Evolutionary conservation across 1,140 invertebrate genomes (phyloP), one percentile per base, ranked within the genome.

Genomic region (Anastatus disparis): DNA sequence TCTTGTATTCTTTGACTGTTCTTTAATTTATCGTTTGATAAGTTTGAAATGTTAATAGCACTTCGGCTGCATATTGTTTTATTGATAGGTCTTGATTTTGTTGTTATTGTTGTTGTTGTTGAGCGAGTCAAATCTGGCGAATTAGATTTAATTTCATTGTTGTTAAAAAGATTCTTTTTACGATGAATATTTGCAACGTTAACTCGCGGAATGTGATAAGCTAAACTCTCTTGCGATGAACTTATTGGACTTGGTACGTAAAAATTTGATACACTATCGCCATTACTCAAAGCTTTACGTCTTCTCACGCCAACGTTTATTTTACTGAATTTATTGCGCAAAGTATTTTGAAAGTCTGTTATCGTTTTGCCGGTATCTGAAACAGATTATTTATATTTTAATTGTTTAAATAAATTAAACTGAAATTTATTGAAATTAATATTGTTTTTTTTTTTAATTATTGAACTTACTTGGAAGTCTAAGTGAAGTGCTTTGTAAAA

Each of bases 251-350:
- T 90, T 31, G 91, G 91, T 17, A 92, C 91, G 76, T 92, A 92
- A 77, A 92, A 92, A 29, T 74, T 83, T 24, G 68, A 63, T 2
- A 20, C 9, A 15, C 38, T 56, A 69, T 92, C 91, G 62, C 90
- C 89, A 6, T 91, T 90, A 48, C 89, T 91, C 15, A 91, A 74
- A 0, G 90, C 89, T 74, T 91, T 86, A 63, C 90, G 82, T 70
- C 87, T 89, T 56, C 90, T 80, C 53, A 92, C 82, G 1, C 90
- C 90, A 6, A 89, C 90, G 58, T 91, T 91, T 64, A 92, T 87
- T 71, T 91, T 89, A 42, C 88, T 91, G 56, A 93, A 84, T 74
- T 87, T 87, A 27, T 87, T 89, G n/a, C 90, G 84, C 3, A 92
- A 81, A 6, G 91, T 86, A 62, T 90, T 89, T 58, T 90, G 90